Conservation (phyloP, 2,797 vertebrate genomes). For the Dromococcyx pavoninus region DNA sequence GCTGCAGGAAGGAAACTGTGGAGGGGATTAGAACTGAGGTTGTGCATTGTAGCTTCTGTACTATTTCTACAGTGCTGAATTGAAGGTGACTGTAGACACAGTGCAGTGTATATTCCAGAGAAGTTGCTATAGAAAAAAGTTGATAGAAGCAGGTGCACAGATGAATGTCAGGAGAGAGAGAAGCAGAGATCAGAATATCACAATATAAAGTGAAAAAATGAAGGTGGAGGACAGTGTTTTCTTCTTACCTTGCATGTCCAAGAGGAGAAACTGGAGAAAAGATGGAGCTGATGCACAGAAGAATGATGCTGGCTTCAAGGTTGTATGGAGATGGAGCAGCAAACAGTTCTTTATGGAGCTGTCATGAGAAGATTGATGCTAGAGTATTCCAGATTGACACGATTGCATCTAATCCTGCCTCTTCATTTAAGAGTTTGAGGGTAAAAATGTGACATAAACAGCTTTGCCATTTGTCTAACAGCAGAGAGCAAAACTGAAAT, state of each 20-base stretch:
- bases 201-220: not conserved
- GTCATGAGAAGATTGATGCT: not conserved
- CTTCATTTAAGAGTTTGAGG: not conserved
- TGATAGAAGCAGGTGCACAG: not conserved
- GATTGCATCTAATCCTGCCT: not conserved
- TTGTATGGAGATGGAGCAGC: not conserved
- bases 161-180: not conserved
- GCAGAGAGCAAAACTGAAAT: not conserved
- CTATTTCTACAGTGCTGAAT: not conserved
- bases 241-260: not conserved
- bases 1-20: conserved; percentile 38
- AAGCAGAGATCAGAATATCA: not conserved
- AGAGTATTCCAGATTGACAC: not conserved
- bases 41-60: not conserved
- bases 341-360: not conserved
- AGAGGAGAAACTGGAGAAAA: not conserved
- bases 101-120: not conserved
- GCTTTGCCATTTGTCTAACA: not conserved
- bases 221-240: not conserved
- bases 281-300: not conserved
- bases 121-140: not conserved
- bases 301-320: not conserved
- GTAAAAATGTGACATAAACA: not conserved
- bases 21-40: not conserved
- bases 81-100: not conserved